A percentile compares a stretch with the other conserved stretches of the same genome.
These are phyloP conservation scores for Scaptomyza pallida DNA, from an alignment of 1,140 invertebrate genomes.

Conservation along the genomic window DNA sequence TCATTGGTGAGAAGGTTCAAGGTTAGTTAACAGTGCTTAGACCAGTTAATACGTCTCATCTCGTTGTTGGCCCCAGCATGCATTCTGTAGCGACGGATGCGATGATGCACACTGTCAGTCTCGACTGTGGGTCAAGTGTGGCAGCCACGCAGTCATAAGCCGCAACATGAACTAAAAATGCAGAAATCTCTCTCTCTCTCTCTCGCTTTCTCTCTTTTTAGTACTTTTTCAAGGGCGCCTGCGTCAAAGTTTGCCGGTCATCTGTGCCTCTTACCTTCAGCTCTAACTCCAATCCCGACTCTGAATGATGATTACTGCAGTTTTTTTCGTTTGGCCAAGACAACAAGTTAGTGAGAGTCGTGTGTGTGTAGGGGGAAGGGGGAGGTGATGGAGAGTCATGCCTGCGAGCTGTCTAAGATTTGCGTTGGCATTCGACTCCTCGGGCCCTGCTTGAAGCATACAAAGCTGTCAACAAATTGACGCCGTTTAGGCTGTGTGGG, in stretches of 20 bases:
- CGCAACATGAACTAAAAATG: constrained; percentile 60
- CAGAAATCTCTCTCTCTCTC: background rate
- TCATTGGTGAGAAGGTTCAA: constrained; percentile 20
- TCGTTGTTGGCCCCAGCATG: constrained; percentile 12
- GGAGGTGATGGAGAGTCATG: too few species aligned
- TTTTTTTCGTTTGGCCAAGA: constrained; percentile 31
- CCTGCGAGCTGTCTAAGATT: constrained; percentile 40
- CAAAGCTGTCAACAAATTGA: constrained; percentile 74
- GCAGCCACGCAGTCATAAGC: constrained; percentile 46
- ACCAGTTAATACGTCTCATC: constrained; percentile 5
- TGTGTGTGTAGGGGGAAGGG: background rate
- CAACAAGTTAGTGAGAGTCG: constrained; percentile 22
- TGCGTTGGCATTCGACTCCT: constrained; percentile 33
- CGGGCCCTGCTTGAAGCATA: constrained; percentile 41
- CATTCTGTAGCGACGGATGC: constrained; percentile 37
- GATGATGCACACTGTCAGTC: constrained; percentile 50
- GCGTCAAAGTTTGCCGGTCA: constrained; percentile 31
- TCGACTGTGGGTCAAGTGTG: constrained; percentile 72
- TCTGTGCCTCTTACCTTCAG: background rate
- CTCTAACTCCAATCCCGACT: constrained; percentile 17
- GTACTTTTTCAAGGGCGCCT: constrained; percentile 45
- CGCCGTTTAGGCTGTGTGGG: constrained; percentile 61
- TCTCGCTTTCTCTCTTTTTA: constrained; percentile 54
- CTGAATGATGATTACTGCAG: constrained; percentile 34
- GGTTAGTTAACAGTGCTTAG: constrained; percentile 10